These are phyloP conservation scores for Callinectes sapidus DNA, from an alignment of 2,888 invertebrate genomes.

Conservation along the genomic window DNA sequence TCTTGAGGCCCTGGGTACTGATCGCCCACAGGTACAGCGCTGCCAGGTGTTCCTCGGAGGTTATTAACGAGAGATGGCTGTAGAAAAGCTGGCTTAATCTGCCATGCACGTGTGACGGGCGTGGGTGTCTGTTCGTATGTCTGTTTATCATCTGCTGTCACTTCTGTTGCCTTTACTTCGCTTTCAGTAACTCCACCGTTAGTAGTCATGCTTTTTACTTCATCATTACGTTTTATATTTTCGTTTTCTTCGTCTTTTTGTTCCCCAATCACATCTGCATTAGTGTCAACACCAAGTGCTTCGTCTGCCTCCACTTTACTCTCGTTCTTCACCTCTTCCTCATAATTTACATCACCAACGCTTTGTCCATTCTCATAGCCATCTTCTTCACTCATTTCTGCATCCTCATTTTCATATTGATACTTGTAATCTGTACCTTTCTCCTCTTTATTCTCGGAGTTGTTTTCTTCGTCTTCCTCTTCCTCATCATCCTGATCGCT, in stretches of 20 bases:
- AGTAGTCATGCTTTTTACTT: background rate
- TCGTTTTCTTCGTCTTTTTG: background rate
- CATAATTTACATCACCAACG: background rate
- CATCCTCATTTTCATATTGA: background rate
- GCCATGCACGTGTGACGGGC: background rate
- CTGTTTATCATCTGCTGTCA: background rate
- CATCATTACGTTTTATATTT: background rate
- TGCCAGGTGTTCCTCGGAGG: background rate
- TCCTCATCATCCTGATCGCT: background rate
- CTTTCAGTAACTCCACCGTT: background rate
- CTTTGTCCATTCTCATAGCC: too few species aligned
- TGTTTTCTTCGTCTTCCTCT: background rate
- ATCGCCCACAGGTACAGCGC: background rate
- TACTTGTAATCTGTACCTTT: background rate
- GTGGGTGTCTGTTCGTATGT: background rate
- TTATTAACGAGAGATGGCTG: background rate
- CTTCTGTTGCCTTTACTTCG: background rate
- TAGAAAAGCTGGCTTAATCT: background rate
- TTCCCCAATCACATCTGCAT: background rate
- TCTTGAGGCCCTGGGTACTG: too few species aligned
- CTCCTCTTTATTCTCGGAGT: background rate
- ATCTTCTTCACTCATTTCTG: background rate
- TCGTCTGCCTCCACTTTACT: background rate
- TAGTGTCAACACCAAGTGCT: background rate
- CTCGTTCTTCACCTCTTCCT: background rate